Evolutionary conservation across 2,888 invertebrate species (phyloP), one percentile per base, ranked within the genome.

Genomic region (Microplitis manilae): DNA sequence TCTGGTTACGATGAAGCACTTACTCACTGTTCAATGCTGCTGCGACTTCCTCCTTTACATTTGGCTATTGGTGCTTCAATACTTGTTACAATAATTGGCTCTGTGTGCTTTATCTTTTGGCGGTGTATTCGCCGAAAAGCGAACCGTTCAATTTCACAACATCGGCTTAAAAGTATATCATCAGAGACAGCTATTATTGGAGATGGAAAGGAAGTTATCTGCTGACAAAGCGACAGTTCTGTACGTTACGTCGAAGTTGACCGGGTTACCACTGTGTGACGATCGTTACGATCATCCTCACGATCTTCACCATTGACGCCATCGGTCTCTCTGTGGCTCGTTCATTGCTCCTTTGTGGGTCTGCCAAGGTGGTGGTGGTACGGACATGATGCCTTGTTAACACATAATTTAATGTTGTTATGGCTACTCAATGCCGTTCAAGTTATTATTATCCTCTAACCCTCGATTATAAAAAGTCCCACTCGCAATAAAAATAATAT

Each of bases 221-320:
- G 96, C 96, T 96, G 96, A 96, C 96, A 96, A 93, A 96, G 94
- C 94, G 96, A 96, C 93, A 95, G 95, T 95, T 96, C 96, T 94
- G 96, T 96, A 92, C 95, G 96, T 90, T 96, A 96, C 91, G 95
- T 96, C 89, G 96, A 96, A 91, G 94, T 96, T 85, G 96, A 96
- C 90, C 93, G 96, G 81, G 96, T 96, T 89, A 96, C 96, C 87
- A 96, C 96, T 83, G 96, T 96, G 92, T 96, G 96, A 96, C 93
- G 92, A 87, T 88, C 86, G 85, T 83, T 85, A 81, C 77, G 17
- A 39, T 67, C 38, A 68, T 39, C 59, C 15, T 68, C 62, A 62
- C 15, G n/a, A 20, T 6, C 15, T 4, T 62, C 30, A 50, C 65
- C 76, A 75, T 78, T 78, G 78, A 73, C 76, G 76, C 73, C 50